Conservation (phyloP, 2,797 vertebrate genomes). For the Hydrocynus forskahlii region DNA sequence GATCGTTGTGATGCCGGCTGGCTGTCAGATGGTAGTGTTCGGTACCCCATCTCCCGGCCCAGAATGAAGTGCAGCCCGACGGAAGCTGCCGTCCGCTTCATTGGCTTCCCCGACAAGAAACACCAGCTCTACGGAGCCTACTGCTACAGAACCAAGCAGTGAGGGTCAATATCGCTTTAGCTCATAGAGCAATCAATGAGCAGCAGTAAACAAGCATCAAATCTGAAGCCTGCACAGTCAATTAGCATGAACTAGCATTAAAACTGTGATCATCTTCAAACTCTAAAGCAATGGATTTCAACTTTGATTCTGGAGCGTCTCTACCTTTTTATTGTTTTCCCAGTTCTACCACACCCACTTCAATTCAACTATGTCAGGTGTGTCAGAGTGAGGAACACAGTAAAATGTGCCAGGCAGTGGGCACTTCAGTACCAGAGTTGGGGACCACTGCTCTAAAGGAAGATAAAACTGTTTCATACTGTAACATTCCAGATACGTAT, state of each 20-base stretch:
- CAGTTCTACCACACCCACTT: background rate
- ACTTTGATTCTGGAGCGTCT: background rate
- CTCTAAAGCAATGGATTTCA: constrained; percentile 34
- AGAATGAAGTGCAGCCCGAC: constrained; percentile 92
- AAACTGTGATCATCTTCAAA: constrained; percentile 89
- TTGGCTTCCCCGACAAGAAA: constrained; percentile 90
- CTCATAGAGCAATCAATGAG: constrained; percentile 72
- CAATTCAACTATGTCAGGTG: background rate
- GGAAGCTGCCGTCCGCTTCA: constrained; percentile 89
- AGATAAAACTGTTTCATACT: constrained; percentile 72
- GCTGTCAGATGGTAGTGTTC: constrained; percentile 94
- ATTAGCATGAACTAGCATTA: constrained; percentile 81
- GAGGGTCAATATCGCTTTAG: constrained; percentile 61
- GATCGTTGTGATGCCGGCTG: constrained; percentile 96
- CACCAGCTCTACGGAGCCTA: constrained; percentile 94
- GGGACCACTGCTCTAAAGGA: constrained; percentile 68
- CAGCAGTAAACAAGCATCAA: constrained; percentile 55
- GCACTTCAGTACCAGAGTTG: background rate
- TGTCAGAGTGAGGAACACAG: background rate
- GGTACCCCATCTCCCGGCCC: constrained; percentile 92
- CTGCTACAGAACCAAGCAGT: constrained; percentile 85
- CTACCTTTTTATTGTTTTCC: background rate
- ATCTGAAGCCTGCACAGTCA: constrained; percentile 68
- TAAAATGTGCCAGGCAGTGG: background rate
- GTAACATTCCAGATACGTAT: constrained; percentile 58